Evolutionary conservation across 2,113 vertebrate species (phyloP).

Genomic region (Trichechus manatus): DNA sequence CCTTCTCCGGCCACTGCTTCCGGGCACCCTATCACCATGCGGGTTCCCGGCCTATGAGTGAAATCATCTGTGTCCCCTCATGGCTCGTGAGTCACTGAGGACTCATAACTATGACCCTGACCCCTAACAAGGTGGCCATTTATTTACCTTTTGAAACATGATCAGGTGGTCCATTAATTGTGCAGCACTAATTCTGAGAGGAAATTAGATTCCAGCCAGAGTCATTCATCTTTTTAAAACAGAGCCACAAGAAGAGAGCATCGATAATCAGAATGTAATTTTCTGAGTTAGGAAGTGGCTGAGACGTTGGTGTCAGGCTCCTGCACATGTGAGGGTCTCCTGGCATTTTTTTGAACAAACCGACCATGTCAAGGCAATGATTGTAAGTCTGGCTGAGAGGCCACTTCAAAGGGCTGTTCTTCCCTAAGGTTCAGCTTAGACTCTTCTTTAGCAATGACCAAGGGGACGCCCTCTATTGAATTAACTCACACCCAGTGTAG

Average conservation of each 20-base stretch:
- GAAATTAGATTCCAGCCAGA: constrained; percentile 79
- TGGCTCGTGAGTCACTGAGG: constrained; percentile 63
- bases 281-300: constrained; percentile 73
- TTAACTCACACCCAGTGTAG: not conserved
- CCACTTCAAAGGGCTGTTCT: constrained; percentile 65
- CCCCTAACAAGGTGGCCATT: constrained; percentile 50
- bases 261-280: constrained; percentile 71
- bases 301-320: not conserved
- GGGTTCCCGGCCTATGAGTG: not conserved
- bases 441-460: not conserved
- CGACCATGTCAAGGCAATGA: not conserved
- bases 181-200: constrained; percentile 75
- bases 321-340: not conserved
- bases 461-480: not conserved
- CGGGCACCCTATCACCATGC: accelerated
- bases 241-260: constrained; percentile 56
- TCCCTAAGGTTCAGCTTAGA: not conserved
- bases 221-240: constrained; percentile 73
- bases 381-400: not conserved
- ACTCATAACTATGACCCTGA: constrained; percentile 59
- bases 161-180: constrained; percentile 76
- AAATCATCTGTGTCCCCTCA: not conserved
- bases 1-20: no score
- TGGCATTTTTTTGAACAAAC: not conserved
- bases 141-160: constrained; percentile 69